Evolutionary conservation across 2,888 invertebrate species (phyloP), one percentile per base, ranked within the genome.

Genomic region (Drepanosiphum platanoidis): DNA sequence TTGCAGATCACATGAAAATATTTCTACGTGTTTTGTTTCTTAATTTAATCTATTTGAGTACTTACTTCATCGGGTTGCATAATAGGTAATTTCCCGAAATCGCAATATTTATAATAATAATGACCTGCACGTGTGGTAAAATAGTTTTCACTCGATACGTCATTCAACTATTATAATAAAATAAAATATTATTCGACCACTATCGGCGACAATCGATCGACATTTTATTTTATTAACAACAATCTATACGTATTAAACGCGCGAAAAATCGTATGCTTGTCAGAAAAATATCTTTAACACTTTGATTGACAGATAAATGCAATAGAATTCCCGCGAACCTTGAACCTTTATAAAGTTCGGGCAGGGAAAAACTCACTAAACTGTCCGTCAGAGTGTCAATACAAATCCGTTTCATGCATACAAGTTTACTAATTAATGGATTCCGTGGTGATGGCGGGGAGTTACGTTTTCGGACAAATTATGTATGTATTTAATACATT

Each of bases 381-480:
- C 79, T 80, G 79, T 70, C 79, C 79, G 34, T 80, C 79, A 80
- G 34, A 52, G 39, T 70, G 68, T 70, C 79, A 80, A 80, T 68
- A 80, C 46, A 80, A 80, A 80, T 80, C 52, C 68, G 68, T 80
- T 80, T 52, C 46, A 34, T 9, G 9, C 68, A 27, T 66, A 78
- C 7, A 7, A 79, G 78, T 79, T 66, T 30, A 66, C 64, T 78
- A 66, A 79, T 66, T 32, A 79, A 79, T 66, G 42, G n/a, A n/a
- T 61, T 61, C 61, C 39, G 72, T 15, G 42, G 32, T 46, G 13
- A 32, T 32, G 46, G 30, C n/a, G 32, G 42, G 8, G 32, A 46
- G 64, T 64, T 66, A 46, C 32, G 42, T 42, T 42, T 64, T 79
- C 32, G 7, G 15, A 30, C 13, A 13, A 81, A 71, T n/a, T 18